Base-by-base conservation (phyloP, 2,113 vertebrate genomes). In the Illadopsis cleaveri region DNA sequence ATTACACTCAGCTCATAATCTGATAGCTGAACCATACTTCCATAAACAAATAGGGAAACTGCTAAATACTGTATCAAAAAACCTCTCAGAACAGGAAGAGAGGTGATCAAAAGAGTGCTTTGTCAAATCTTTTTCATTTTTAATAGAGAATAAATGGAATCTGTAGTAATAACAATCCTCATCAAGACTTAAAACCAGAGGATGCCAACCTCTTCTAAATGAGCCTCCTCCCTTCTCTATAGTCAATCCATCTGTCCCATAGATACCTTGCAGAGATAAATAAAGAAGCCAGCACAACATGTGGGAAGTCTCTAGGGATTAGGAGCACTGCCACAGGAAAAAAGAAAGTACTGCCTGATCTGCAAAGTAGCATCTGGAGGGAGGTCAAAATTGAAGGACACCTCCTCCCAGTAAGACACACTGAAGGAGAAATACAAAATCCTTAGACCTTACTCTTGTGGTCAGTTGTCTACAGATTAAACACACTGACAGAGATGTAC, bases 351-450 rank as follows among this genome's bases (percentile, higher is more conserved):
- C 62, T 93, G 92, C 75, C 66, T 95, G 58, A 82, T 94, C 58
- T 82, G 92, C 92, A 83, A 86, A 90, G 76, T 15, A 82, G 62
- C 95, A 96, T 69, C 94, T 96, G 95, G 79, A 97, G 62, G 24
- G 56, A 95, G 91, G 96, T 94, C 94, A 96, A 58, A 77, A 86
- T 0, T 83, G 79, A 93, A 96, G 94, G 90, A 93, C 56, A 93
- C 56, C 44, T 92, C 38, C 38, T 86, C 28, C 45, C 56, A 82
- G 33, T 23, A 47, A 38, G 30, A 86, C 3, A 6, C 11, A 47
- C 5, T 3, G 2, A 87, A 84, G 73, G 53, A 91, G 30, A 90
- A 95, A 62, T 5, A 62, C 12, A 90, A 64, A 82, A 50, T 12
- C 80, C 51, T 71, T 31, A 75, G 19, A 56, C 62, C 50, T 53